Conservation (phyloP, 2,888 invertebrate species). For the Oegoconia quadripuncta region DNA sequence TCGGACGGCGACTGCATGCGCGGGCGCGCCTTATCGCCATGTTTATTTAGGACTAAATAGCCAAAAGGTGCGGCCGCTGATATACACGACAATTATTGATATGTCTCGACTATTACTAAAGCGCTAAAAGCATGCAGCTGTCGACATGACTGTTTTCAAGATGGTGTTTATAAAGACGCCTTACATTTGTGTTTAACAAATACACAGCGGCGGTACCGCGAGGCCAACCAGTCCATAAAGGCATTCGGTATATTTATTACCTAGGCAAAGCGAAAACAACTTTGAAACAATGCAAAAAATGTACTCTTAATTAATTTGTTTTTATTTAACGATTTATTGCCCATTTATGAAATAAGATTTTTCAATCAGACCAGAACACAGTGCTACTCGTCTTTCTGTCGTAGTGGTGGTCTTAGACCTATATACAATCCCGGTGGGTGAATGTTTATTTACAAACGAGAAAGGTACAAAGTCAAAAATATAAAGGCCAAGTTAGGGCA, state of each 20-base stretch:
- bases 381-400: too few relatives aligned
- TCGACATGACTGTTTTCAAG: constrained; percentile 13
- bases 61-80: constrained; percentile 5
- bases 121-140: constrained; percentile 50
- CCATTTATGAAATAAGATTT: too few relatives aligned
- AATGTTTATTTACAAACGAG: not conserved
- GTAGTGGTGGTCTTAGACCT: too few relatives aligned
- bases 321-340: too few relatives aligned
- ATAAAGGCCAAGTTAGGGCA: constrained; percentile 12
- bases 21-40: constrained; percentile 16
- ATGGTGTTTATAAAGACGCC: constrained; percentile 36
- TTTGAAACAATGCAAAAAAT: not conserved
- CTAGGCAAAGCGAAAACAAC: constrained; percentile 16
- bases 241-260: constrained; percentile 23
- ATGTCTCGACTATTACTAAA: constrained; percentile 35
- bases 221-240: constrained; percentile 37
- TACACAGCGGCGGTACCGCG: constrained; percentile 24
- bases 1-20: constrained; percentile 5
- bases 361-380: too few relatives aligned
- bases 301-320: too few relatives aligned
- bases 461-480: constrained; percentile 5
- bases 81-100: constrained; percentile 1
- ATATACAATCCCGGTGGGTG: too few relatives aligned
- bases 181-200: constrained; percentile 53
- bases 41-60: constrained; percentile 15